A percentile compares a stretch with the other conserved stretches of the same genome.
phyloP scores from a whole-genome alignment of 2,797 vertebrate genomes.

The Valencia hispanica region DNA sequence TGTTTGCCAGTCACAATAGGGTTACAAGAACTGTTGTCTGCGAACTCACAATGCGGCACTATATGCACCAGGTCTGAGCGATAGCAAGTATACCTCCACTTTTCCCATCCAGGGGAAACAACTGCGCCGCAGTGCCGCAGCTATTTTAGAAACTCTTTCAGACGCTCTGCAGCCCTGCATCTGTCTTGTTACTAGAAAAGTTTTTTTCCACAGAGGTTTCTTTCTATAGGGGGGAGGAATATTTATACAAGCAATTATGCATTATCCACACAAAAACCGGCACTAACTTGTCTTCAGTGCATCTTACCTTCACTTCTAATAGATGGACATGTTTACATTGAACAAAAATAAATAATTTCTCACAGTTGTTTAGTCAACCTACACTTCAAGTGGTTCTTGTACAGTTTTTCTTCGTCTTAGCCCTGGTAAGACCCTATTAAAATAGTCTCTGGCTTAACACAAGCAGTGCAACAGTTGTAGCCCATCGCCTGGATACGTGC shows the following conservation, averaged over 20 bases:
- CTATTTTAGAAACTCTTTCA: constrained; percentile 42
- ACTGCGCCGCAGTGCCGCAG: constrained; percentile 17
- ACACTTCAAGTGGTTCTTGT: background rate
- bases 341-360: background rate
- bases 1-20: constrained; percentile 69
- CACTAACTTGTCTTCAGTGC: constrained; percentile 12
- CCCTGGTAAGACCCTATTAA: background rate
- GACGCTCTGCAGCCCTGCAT: constrained; percentile 30
- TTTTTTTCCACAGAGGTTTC: constrained; percentile 25
- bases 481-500: no score
- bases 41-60: constrained; percentile 49
- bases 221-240: constrained; percentile 24
- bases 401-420: background rate
- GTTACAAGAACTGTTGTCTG: constrained; percentile 56
- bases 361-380: background rate
- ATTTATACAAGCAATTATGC: constrained; percentile 11
- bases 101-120: constrained; percentile 28
- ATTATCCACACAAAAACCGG: constrained; percentile 34
- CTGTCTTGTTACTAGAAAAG: constrained; percentile 23
- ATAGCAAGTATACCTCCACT: constrained; percentile 17
- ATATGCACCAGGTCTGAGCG: constrained; percentile 41
- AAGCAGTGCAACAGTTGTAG: background rate
- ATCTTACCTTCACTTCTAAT: constrained; percentile 4
- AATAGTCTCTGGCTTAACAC: background rate
- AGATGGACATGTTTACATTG: background rate